phyloP scores from a whole-genome alignment of 2,888 invertebrate genomes.

The Hypercompe scribonia region DNA sequence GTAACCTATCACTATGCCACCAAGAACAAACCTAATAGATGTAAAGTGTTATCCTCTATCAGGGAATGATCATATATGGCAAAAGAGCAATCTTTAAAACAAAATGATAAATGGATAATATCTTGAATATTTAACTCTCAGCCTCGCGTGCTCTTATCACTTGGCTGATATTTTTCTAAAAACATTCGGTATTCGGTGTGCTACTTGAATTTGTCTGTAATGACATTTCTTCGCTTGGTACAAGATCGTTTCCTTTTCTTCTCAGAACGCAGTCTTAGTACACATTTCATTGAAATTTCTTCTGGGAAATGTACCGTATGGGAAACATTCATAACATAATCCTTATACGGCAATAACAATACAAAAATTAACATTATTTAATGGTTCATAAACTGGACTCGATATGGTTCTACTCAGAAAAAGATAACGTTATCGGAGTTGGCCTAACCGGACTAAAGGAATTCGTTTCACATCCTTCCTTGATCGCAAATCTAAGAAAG shows the following conservation, averaged over 20 bases:
- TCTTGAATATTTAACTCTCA: background rate
- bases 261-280: background rate
- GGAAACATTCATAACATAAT: slow-evolving; percentile 14
- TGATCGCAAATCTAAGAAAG: slow-evolving; percentile 41
- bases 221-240: background rate
- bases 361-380: slow-evolving; percentile 28
- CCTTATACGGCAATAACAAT: slow-evolving; percentile 15
- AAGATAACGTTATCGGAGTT: slow-evolving; percentile 29
- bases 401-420: slow-evolving; percentile 13
- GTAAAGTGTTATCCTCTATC: background rate
- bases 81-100: background rate
- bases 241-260: background rate
- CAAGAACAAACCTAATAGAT: background rate
- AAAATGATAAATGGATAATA: background rate
- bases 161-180: background rate
- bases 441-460: slow-evolving; percentile 44
- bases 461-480: slow-evolving; percentile 60
- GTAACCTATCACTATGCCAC: too few species aligned
- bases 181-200: background rate
- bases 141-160: background rate
- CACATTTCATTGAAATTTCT: background rate
- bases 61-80: background rate
- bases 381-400: slow-evolving; percentile 27
- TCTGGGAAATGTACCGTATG: slow-evolving; percentile 12
- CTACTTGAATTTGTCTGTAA: background rate